Evolutionary conservation across 2,888 invertebrate species (phyloP), one percentile per base, ranked within the genome.

Genomic region (Sceliomorpha sp.): DNA sequence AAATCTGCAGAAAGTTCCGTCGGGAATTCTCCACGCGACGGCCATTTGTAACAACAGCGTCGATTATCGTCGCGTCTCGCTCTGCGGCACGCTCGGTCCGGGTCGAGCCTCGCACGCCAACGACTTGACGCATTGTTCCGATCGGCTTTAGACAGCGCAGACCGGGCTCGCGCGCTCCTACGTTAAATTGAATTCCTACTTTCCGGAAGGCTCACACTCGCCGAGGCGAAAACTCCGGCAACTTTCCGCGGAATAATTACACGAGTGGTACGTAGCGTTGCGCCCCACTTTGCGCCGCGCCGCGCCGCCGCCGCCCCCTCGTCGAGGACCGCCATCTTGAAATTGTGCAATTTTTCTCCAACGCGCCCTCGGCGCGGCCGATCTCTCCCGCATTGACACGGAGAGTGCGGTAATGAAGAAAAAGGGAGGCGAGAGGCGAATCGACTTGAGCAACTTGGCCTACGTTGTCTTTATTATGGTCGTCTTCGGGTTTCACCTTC

Each of bases 221-320:
- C 37, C 58, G 44, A 53, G 51, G 58, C 68, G 62, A 62, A 69
- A 69, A 58, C 68, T 62, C 62, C 48, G 58, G 56, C 32, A 69
- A 69, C 45, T 69, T 62, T 62, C 40, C 62, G 51, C 58, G 31
- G 58, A 69, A 69, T 62, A 62, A 69, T 62, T 69, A 69, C 58
- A 42, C 58, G 13, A 67, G 59, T 44, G 55, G 14, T 47, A 58
- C 40, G 39, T 40, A 45, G 44, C 29, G 51, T 48, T 53, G 13
- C 66, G 45, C 66, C 51, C 66, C 14, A 42, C 32, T 63, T 53
- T 40, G 40, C 50, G 20, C 7, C 36, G 6, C 48, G 9, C 36
- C 24, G 10, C 4, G 29, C 40, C 24, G 10, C 32, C 50, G 26
- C 17, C 47, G 6, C 20, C 20, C 2, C 5, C 20, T 20, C 5